Evolutionary conservation across 2,888 invertebrate species (phyloP).

Genomic region (Eupsilia transversa): DNA sequence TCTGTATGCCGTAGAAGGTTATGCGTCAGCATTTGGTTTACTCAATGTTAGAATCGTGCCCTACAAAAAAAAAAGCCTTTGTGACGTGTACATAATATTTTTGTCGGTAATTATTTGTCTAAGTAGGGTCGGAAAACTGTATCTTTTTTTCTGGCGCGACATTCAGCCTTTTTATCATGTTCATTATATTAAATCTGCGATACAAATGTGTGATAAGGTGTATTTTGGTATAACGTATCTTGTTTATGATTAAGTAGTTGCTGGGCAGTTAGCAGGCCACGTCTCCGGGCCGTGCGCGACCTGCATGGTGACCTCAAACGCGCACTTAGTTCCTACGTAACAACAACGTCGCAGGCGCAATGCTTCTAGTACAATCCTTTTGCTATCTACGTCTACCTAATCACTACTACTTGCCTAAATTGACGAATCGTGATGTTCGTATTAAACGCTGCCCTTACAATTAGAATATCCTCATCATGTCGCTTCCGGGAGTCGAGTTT

Average conservation of each 20-base stretch:
- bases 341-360: constrained; percentile 69
- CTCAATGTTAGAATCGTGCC: constrained; percentile 30
- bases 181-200: constrained; percentile 52
- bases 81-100: constrained; percentile 38
- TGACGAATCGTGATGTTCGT: constrained; percentile 38
- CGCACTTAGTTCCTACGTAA: constrained; percentile 74
- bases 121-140: constrained; percentile 47
- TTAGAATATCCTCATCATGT: constrained; percentile 51
- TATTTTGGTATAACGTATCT: constrained; percentile 44
- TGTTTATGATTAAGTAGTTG: constrained; percentile 55
- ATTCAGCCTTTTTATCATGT: constrained; percentile 51
- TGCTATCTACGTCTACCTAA: constrained; percentile 66
- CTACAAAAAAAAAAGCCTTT: constrained; percentile 46
- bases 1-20: constrained; percentile 49
- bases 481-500: constrained; percentile 41
- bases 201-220: constrained; percentile 43
- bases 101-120: constrained; percentile 55
- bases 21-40: constrained; percentile 48
- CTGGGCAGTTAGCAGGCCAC: constrained; percentile 67
- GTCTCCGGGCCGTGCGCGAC: constrained; percentile 70
- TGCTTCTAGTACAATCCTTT: constrained; percentile 71
- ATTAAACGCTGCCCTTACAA: constrained; percentile 45
- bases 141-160: constrained; percentile 37
- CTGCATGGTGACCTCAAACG: constrained; percentile 78
- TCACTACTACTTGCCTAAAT: constrained; percentile 67